Conservation (phyloP, 2,797 vertebrate genomes). For the Amblyraja radiata region DNA sequence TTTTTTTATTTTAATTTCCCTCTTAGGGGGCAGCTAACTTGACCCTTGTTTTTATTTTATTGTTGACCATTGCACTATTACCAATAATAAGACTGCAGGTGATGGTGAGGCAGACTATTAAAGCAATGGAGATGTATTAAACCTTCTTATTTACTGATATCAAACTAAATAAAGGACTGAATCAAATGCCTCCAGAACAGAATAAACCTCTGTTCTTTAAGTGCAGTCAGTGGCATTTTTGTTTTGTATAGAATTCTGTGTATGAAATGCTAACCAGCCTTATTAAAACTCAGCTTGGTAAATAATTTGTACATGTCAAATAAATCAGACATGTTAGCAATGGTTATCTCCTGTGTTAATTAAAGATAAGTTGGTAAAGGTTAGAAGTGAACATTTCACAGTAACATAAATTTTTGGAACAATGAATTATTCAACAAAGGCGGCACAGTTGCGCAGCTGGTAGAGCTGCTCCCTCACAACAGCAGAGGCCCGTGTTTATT, state of each 20-base stretch:
- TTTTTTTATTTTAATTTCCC: conserved; percentile 72
- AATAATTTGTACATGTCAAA: background rate
- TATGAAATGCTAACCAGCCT: background rate
- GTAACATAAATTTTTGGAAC: background rate
- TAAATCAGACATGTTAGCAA: background rate
- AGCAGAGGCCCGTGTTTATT: too few species aligned
- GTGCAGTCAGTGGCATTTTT: background rate
- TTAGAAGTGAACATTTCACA: background rate
- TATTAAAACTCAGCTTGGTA: background rate
- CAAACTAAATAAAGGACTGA: background rate
- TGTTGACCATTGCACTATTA: conserved; percentile 48
- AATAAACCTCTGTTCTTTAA: background rate
- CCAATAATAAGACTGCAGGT: conserved; percentile 53
- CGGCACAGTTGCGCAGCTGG: too few species aligned
- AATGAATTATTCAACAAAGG: background rate
- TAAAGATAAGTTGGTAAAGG: background rate
- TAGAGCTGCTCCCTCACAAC: too few species aligned
- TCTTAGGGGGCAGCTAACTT: conserved; percentile 60
- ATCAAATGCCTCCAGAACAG: background rate
- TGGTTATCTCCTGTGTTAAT: background rate
- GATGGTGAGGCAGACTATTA: conserved; percentile 43
- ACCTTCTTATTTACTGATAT: conserved; percentile 24
- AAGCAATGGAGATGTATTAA: conserved; percentile 27
- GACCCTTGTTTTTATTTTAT: conserved; percentile 59
- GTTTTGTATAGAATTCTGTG: background rate